phyloP scores from a whole-genome alignment of 2,888 invertebrate genomes.

The Ormyrus rosae region DNA sequence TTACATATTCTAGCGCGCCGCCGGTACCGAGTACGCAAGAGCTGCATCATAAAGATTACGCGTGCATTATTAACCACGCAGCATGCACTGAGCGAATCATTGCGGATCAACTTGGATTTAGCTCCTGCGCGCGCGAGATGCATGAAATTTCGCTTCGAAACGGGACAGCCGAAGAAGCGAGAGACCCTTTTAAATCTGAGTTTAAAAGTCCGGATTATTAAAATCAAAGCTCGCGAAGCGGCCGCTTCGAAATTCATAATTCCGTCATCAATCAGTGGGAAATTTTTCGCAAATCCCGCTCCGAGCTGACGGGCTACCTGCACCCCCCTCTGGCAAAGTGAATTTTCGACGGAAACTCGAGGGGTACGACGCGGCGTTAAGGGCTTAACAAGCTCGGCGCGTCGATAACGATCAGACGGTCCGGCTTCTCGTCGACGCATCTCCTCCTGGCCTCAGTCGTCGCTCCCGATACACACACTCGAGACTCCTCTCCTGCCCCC shows the following conservation, averaged over 20 bases:
- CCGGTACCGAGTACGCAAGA: not conserved
- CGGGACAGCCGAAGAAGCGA: too few species aligned
- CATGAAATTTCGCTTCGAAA: too few species aligned
- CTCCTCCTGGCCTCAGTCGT: not conserved
- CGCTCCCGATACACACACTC: not conserved
- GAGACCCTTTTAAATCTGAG: too few species aligned
- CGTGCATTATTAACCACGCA: conserved; percentile 26
- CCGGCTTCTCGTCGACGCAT: not conserved
- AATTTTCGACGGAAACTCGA: too few species aligned
- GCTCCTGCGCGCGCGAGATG: too few species aligned
- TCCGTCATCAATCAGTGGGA: too few species aligned
- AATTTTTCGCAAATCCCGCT: too few species aligned
- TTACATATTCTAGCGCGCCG: conserved; percentile 17
- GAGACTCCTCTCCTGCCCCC: conserved; percentile 30
- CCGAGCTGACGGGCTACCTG: too few species aligned
- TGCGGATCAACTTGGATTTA: not conserved
- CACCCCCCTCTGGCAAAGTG: too few species aligned
- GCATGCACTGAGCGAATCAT: not conserved
- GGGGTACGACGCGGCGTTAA: not conserved
- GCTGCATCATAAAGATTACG: conserved; percentile 27
- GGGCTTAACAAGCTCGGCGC: not conserved
- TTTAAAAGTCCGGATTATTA: too few species aligned
- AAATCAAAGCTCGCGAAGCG: too few species aligned
- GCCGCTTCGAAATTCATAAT: too few species aligned
- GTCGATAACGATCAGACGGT: not conserved